Evolutionary conservation across 1,140 invertebrate genomes (phyloP), one percentile per base, ranked within the genome.

Genomic region (Diplogasteroides magnus): DNA sequence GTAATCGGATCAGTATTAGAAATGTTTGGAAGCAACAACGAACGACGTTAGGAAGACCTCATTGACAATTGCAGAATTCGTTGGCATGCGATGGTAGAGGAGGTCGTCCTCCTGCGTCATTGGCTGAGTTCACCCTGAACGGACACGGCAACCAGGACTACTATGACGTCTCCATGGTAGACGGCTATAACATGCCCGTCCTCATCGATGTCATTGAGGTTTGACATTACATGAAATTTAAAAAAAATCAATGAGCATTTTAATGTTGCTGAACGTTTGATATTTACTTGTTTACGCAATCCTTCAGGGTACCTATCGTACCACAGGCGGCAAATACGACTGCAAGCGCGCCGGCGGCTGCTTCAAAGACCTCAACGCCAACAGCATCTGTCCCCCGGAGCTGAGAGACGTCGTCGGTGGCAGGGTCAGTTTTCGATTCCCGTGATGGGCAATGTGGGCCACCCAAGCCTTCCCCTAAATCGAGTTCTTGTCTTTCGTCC

Each of bases 91-190:
- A 72, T 31, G 85, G 85, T 25, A 78, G 77, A 15, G 84, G 84
- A 31, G 85, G 85, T 15, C 74, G 73, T 29, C 84, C 85, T 2
- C 85, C 85, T 6, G 84, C 79, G 15, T 82, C 84, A 48, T 71
- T 86, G 1, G 84, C 84, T 31, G 71, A 73, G 48, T 73, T 73
- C 71, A 65, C 61, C 15, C 26, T 75, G 23, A 61, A 58, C 15
- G 67, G 37, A 1, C 28, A 74, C 37, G 28, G 61, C 0, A 32
- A 27, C 29, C 65, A 72, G 60, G 74, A 75, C 56, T 86, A 77
- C 69, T 86, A 86, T 67, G 84, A 85, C 67, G 77, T 86, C 57
- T 84, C 83, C 28, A 71, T 86, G 32, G 84, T 86, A 25, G 84
- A 86, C 74, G 85, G 85, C 11, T 86, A 76, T 69, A n/a, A n/a